Base-by-base conservation (phyloP, 2,797 vertebrate genomes). In the Lepus oiostolus region DNA sequence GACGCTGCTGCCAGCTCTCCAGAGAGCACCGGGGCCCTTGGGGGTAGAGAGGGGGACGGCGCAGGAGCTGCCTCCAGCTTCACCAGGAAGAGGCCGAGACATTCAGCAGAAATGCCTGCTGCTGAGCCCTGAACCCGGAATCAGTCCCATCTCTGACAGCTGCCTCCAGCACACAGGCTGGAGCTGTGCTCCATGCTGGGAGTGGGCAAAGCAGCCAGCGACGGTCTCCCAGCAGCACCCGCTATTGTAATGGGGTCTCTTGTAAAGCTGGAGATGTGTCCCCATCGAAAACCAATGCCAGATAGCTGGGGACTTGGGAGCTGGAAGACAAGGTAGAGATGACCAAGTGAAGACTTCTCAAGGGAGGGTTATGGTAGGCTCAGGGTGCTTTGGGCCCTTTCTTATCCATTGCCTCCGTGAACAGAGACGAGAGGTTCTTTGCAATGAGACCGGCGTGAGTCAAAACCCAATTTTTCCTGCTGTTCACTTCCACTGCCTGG, bases 1-100 rank as follows among this genome's bases (percentile, higher is more conserved):
- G 84, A 96, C 52, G 74, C 65, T 60, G 83, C 21, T 12, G 4
- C 72, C 67, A 74, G 12, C 42, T 95, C 68, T 88, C 62, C 60
- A 75, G 35, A 60, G 63, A 82, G 70, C 87, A 70, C 14, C 1
- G 13, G 54, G 26, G 10, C 54, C 63, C 79, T 93, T 67, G 70
- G 0, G 5, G 72, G 60, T 65, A 63, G 50, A 6, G 14, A 19
- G 24, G 28, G 11, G 16, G 24, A 60, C 58, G 76, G 54, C 26
- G 17, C 2, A 7, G 58, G 16, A 21, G 17, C 3, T 22, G 6
- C 13, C 28, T 86, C 88, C 8, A 14, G 52, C 70, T 91, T 77
- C 85, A 35, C 32, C 28, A 93, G 50, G 58, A 85, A 32, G 52
- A 52, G 52, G 38, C 67, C 5, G 60, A 92, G 71, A 21, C 47